Base-by-base conservation (phyloP, 2,888 invertebrate species). In the Andrena marginata region DNA sequence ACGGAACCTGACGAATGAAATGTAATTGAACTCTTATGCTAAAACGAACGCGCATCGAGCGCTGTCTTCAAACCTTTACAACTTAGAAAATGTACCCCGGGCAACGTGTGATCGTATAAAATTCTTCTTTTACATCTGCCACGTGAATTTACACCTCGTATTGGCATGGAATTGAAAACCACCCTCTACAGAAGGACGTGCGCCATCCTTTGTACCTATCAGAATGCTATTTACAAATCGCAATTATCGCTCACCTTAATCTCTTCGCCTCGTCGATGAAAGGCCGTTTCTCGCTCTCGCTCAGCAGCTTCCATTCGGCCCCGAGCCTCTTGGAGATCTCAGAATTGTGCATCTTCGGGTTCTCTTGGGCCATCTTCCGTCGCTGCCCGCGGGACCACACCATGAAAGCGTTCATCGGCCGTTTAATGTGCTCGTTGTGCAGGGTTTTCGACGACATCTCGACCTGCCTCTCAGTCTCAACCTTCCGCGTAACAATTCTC, bases 391-490 rank as follows among this genome's bases (percentile, higher is more conserved):
- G 95, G 1, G 98, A 98, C 98, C 98, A 98, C 85, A 98, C 98
- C 98, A 98, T 98, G 94, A 98, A 98, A 3, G 98, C 98, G 94
- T 98, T 98, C 98, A 98, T 98, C 0, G 98, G 98, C 87, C 98
- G 95, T 94, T 99, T 99, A 89, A 99, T 98, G 94, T 98, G 98
- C 93, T 97, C 97, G 88, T 94, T 95, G 80, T 94, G 95, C 78
- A 95, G 93, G 77, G 94, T 93, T 86, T 94, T 94, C 64, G 93
- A 90, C 69, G 93, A 93, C 94, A 93, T 93, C 68, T 87, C 87
- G 83, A 85, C 26, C 16, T 23, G 0, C 23, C 42, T 31, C 49
- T 31, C 10, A 65, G 20, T 33, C 20, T n/a, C 26, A n/a, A 48
- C 31, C 35, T 60, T 42, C 20, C 26, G n/a, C 51, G 33, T 6